Evolutionary conservation across 2,113 vertebrate genomes (phyloP), one percentile per base, ranked within the genome.

Genomic region (Chelonoidis abingdonii): DNA sequence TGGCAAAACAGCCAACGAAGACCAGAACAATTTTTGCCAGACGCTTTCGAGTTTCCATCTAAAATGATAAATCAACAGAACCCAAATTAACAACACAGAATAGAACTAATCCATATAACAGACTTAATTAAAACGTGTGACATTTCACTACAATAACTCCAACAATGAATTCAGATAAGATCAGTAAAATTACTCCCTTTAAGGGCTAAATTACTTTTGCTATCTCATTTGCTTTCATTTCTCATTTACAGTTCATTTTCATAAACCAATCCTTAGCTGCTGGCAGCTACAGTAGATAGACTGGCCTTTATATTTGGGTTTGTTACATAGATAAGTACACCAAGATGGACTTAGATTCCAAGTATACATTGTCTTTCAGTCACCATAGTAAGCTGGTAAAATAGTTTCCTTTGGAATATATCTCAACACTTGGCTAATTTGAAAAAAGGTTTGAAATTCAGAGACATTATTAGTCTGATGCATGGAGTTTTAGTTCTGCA

Each of bases 11-110:
- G 49, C 98, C 99, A 94, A 99, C 99, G 14, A 99, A 99, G 69
- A 99, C 99, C 69, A 99, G 95, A 82, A 99, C 99, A n/a, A 99
- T 99, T 98, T 99, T 99, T 62, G 99, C 99, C 98, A 99, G 98
- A 4, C 99, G 99, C 96, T 99, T 99, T 97, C 99, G 98, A 21
- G 99, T 99, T 97, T 99, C 99, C 99, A 99, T 99, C 99, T 99
- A 94, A 94, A 97, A 98, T 94, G 35, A 96, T 19, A 95, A 96
- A 83, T 50, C 69, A 93, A 97, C 3, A 95, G 53, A 97, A 85
- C 4, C 1, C 5, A 88, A 80, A 87, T 95, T 52, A 97, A 87
- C 87, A 94, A 89, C 90, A 80, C 27, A 0, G 1, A 95, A 84
- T 3, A 56, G 54, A 96, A 89, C 29, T 84, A 49, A 5, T 69